Conservation (phyloP, 1,140 invertebrate species). For the Lethrus apterus region DNA sequence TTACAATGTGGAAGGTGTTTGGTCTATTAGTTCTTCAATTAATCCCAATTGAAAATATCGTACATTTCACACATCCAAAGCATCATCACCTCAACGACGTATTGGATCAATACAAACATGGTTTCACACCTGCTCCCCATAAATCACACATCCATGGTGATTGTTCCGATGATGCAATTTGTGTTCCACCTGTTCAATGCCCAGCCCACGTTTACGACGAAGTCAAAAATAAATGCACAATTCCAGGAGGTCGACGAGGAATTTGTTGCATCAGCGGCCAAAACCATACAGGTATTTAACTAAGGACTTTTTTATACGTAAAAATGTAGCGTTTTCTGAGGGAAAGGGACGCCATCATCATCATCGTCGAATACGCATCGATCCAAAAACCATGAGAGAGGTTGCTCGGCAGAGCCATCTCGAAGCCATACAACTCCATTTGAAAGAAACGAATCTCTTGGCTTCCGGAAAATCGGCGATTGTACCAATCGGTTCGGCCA, state of each 20-base stretch:
- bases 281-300: conserved; percentile 45
- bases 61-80: too few relatives aligned
- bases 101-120: conserved; percentile 13
- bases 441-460: conserved; percentile 27
- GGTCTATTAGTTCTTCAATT: not conserved
- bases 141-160: conserved; percentile 8
- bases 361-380: conserved; percentile 13
- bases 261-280: conserved; percentile 53
- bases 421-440: conserved; percentile 27
- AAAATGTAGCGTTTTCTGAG: not conserved
- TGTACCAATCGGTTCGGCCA: conserved; percentile 29
- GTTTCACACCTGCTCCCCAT: conserved; percentile 19
- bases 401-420: conserved; percentile 24
- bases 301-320: not conserved
- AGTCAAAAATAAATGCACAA: conserved; percentile 43
- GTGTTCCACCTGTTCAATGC: conserved; percentile 53
- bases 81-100: not conserved
- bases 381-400: conserved; percentile 21
- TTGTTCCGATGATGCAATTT: conserved; percentile 35
- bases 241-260: conserved; percentile 41
- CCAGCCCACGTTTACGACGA: conserved; percentile 49
- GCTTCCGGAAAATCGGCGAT: conserved; percentile 21
- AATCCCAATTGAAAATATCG: not conserved
- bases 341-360: conserved; percentile 1
- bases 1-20: not conserved